phyloP scores from a whole-genome alignment of 2,113 vertebrate genomes.

The Sturnira hondurensis region DNA sequence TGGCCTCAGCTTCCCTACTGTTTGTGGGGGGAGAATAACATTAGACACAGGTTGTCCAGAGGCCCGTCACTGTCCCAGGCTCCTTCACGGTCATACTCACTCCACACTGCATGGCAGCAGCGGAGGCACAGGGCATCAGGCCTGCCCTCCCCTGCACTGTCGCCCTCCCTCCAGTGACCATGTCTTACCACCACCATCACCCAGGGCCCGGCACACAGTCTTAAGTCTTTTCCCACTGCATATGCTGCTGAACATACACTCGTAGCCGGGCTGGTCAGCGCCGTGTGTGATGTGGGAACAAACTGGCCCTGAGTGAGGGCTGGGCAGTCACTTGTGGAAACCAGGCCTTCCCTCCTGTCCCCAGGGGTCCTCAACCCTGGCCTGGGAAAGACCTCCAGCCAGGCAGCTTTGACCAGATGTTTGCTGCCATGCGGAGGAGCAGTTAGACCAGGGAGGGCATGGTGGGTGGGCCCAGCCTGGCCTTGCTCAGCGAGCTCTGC shows the following conservation, averaged over 20 bases:
- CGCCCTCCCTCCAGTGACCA: accelerated
- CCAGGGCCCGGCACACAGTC: accelerated
- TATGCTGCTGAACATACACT: not conserved
- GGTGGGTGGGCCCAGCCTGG: not conserved
- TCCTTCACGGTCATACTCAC: not conserved
- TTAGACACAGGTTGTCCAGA: not conserved
- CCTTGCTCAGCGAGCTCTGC: accelerated
- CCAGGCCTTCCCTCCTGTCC: not conserved
- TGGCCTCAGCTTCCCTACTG: not conserved
- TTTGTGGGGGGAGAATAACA: not conserved
- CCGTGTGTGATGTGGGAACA: not conserved
- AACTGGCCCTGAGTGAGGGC: not conserved
- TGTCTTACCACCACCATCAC: not conserved
- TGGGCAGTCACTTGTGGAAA: not conserved
- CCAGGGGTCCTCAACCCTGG: not conserved
- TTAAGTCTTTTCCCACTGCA: not conserved
- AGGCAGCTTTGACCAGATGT: not conserved
- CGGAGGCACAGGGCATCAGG: not conserved
- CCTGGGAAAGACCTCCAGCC: not conserved
- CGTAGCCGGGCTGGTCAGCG: not conserved
- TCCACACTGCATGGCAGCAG: not conserved
- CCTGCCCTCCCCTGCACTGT: not conserved
- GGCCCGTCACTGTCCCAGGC: accelerated
- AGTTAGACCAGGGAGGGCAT: not conserved
- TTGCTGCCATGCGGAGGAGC: not conserved